A percentile compares a stretch with the other conserved stretches of the same genome.
phyloP scores from a whole-genome alignment of 2,797 vertebrate genomes.

The Myotis daubentonii region DNA sequence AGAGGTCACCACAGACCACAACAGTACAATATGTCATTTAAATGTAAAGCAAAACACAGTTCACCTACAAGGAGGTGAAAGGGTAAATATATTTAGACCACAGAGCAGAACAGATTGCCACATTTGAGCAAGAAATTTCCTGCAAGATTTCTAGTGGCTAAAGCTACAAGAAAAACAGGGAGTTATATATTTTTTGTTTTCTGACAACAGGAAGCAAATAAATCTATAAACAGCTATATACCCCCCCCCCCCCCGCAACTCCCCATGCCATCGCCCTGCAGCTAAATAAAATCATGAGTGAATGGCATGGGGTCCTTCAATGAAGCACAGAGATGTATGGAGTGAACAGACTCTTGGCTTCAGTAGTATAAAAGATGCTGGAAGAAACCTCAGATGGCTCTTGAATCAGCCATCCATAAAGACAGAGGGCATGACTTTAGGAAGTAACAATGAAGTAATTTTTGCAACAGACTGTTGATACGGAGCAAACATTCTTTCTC shows the following conservation, averaged over 20 bases:
- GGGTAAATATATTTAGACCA: slow-evolving; percentile 57
- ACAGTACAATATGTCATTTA: slow-evolving; percentile 47
- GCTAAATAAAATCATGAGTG: slow-evolving; percentile 32
- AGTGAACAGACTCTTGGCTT: slow-evolving; percentile 23
- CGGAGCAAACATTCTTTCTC: background rate
- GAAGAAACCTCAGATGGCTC: background rate
- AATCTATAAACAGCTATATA: background rate
- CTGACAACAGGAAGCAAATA: slow-evolving; percentile 53
- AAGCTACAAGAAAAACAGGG: slow-evolving; percentile 38
- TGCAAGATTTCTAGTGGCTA: slow-evolving; percentile 43
- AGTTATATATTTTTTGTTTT: slow-evolving; percentile 57
- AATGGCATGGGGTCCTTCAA: background rate
- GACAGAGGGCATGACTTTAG: background rate
- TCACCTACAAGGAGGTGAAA: slow-evolving; percentile 10
- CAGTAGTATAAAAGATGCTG: background rate
- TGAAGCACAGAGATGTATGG: background rate
- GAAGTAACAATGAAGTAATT: background rate
- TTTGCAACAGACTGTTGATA: background rate
- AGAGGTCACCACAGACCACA: slow-evolving; percentile 26
- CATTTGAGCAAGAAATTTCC: slow-evolving; percentile 34
- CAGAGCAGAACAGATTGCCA: slow-evolving; percentile 24
- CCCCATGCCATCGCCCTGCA: background rate
- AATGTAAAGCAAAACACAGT: slow-evolving; percentile 54
- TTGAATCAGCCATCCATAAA: background rate
- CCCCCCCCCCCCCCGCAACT: too few species aligned